Evolutionary conservation across 2,113 vertebrate species (phyloP).

Genomic region (Ameiurus melas): DNA sequence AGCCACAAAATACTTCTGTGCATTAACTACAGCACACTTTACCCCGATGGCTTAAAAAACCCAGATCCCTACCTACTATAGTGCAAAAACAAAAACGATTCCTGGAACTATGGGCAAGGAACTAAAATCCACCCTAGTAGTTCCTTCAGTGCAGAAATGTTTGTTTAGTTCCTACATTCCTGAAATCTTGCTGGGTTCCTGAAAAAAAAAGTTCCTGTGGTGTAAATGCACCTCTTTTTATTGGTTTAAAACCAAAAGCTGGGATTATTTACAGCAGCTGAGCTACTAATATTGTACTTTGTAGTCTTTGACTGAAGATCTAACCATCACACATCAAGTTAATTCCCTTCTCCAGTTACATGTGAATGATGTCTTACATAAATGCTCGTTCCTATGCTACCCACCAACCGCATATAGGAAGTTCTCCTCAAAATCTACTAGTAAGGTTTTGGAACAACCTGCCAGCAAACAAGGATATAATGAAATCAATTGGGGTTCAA

Average conservation of each 20-base stretch:
- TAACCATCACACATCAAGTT: constrained; percentile 20
- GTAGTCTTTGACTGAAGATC: constrained; percentile 14
- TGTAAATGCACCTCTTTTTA: background rate
- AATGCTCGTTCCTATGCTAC: background rate
- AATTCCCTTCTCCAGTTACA: constrained; percentile 34
- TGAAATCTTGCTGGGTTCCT: background rate
- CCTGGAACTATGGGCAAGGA: background rate
- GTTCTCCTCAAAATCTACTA: background rate
- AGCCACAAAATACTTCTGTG: background rate
- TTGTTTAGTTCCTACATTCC: background rate
- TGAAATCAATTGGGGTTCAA: constrained; percentile 2
- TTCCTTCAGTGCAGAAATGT: background rate
- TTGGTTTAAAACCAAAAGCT: background rate
- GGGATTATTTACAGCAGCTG: background rate
- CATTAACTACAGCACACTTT: background rate
- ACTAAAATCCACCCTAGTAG: background rate
- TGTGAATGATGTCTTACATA: background rate
- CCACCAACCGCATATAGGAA: background rate
- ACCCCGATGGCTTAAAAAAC: background rate
- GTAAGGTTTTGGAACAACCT: background rate
- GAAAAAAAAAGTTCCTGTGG: background rate
- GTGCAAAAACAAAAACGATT: background rate
- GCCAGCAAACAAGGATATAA: background rate
- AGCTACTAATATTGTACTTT: constrained; percentile 19
- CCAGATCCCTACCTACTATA: background rate